phyloP scores from a whole-genome alignment of 2,113 vertebrate species.

The Bagarius yarrelli region DNA sequence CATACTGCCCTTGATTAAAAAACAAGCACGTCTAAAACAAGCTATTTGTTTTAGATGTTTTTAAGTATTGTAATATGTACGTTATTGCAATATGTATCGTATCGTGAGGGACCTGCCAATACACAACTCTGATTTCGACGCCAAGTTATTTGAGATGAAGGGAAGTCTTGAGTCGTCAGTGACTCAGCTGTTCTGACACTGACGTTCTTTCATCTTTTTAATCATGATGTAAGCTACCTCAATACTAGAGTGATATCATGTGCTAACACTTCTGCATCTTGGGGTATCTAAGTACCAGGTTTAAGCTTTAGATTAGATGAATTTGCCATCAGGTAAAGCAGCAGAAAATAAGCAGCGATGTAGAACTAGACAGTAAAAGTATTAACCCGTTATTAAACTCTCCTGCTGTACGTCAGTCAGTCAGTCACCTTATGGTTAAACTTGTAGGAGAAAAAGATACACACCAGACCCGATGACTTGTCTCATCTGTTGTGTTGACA shows the following conservation, averaged over 20 bases:
- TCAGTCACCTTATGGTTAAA: neutral
- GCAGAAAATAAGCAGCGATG: neutral
- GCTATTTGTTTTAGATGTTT: no score
- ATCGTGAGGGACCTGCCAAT: no score
- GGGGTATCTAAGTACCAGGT: neutral
- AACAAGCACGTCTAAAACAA: no score
- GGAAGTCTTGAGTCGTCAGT: no score
- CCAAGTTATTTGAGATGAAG: no score
- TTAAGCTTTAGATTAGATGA: neutral
- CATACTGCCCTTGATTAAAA: no score
- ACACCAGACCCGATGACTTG: neutral
- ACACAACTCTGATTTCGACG: no score
- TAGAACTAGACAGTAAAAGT: neutral
- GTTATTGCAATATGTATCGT: no score
- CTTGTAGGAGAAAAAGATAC: neutral
- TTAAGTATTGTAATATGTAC: no score
- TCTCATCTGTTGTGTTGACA: neutral
- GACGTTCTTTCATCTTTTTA: neutral
- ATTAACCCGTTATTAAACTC: neutral
- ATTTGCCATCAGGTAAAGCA: neutral
- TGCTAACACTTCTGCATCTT: neutral
- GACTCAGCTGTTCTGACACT: no score
- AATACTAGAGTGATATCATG: neutral
- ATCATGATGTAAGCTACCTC: neutral
- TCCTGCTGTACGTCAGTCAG: neutral